Percentiles rank a stretch among this genome's conserved stretches.
phyloP scores from a whole-genome alignment of 2,888 invertebrate species.

The Epistrophe grossulariae region DNA sequence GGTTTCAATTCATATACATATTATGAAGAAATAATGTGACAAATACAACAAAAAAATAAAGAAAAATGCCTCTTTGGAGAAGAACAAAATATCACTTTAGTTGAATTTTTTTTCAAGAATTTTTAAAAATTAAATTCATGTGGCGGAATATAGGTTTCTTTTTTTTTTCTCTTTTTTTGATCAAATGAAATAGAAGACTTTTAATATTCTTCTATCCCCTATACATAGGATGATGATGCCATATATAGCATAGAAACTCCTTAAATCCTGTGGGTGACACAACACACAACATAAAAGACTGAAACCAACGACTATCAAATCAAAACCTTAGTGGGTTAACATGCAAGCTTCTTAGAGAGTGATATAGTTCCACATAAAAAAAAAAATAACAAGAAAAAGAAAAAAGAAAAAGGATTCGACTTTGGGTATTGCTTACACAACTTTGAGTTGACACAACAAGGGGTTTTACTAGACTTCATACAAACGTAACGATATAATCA shows the following conservation, averaged over 20 bases:
- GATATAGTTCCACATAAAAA: conserved; percentile 10
- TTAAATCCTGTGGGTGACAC: conserved; percentile 15
- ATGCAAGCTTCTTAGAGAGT: conserved; percentile 9
- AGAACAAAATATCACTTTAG: neutral
- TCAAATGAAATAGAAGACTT: neutral
- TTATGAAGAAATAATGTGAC: conserved; percentile 23
- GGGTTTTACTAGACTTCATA: neutral
- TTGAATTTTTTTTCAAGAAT: neutral
- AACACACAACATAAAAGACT: neutral
- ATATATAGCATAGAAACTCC: neutral
- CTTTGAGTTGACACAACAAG: conserved; percentile 21
- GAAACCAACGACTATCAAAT: conserved; percentile 21
- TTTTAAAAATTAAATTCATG: conserved; percentile 20
- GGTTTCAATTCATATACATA: neutral
- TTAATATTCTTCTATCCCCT: neutral
- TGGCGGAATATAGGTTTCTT: neutral
- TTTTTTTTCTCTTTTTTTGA: neutral
- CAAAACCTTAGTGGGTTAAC: conserved; percentile 31
- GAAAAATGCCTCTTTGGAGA: conserved; percentile 12
- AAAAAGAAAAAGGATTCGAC: neutral
- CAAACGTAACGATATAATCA: conserved; percentile 22
- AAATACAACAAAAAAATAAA: neutral
- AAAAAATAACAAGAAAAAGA: no score
- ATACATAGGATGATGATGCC: neutral
- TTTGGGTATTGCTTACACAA: conserved; percentile 6